These are phyloP conservation scores for Pterostichus madidus DNA, from an alignment of 2,888 invertebrate species.

Conservation along the genomic window DNA sequence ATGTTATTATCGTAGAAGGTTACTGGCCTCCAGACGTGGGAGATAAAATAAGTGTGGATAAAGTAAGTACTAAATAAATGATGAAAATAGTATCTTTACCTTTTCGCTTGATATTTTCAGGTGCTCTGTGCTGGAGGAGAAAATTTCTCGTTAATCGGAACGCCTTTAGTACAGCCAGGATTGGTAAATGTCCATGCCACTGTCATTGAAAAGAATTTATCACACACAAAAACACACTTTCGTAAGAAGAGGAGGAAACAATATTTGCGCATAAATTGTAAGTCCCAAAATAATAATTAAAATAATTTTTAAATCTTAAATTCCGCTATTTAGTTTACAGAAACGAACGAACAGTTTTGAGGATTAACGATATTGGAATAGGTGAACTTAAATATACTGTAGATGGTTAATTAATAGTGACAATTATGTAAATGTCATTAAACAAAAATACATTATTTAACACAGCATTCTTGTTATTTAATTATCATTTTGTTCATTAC, in stretches of 20 bases:
- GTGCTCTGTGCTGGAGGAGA: slow-evolving; percentile 87
- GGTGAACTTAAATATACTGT: slow-evolving; percentile 79
- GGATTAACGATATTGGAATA: slow-evolving; percentile 87
- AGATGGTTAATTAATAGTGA: slow-evolving; percentile 69
- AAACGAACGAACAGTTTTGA: slow-evolving; percentile 85
- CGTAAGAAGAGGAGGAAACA: slow-evolving; percentile 89
- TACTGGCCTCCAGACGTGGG: slow-evolving; percentile 91
- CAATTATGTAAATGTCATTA: slow-evolving; percentile 51
- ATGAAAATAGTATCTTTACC: not conserved
- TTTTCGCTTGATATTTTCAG: slow-evolving; percentile 71
- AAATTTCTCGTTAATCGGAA: slow-evolving; percentile 90
- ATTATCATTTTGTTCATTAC: slow-evolving; percentile 64
- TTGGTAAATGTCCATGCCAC: slow-evolving; percentile 89
- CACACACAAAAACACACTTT: slow-evolving; percentile 89
- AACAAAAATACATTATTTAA: slow-evolving; percentile 56
- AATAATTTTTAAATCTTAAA: slow-evolving; percentile 41
- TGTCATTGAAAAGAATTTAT: slow-evolving; percentile 89
- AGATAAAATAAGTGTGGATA: slow-evolving; percentile 89
- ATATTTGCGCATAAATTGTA: slow-evolving; percentile 86
- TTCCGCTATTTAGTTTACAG: slow-evolving; percentile 78
- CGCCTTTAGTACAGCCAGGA: slow-evolving; percentile 87
- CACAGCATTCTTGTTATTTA: slow-evolving; percentile 64
- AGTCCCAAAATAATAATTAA: slow-evolving; percentile 71
- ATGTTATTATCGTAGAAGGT: slow-evolving; percentile 89
- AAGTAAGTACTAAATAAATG: slow-evolving; percentile 77